Evolutionary conservation across 2,888 invertebrate genomes (phyloP), one percentile per base, ranked within the genome.

Genomic region (Drosophila conformis): DNA sequence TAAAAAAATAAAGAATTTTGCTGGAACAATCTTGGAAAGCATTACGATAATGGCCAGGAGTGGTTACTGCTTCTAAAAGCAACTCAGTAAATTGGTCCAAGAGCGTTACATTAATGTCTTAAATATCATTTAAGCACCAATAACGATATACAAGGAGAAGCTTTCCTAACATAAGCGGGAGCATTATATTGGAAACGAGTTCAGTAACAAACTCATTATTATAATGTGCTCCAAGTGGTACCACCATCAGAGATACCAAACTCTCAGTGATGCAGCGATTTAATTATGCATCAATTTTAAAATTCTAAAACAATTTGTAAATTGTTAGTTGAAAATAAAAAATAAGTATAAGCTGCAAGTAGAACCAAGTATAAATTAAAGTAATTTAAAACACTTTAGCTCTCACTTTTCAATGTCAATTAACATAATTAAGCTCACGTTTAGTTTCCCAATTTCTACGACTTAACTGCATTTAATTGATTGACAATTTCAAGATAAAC

Each of bases 401-500:
- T 25, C 10, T n/a, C n/a, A 27, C 21, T 11, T 29, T 36, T 10
- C n/a, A 10, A 4, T 15, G 4, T 25, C 35, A 21, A 36, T 49
- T 6, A 51, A 15, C 29, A 36, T 29, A 29, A 4, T 49, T 5
- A 11, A 18, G 2, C 40, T 40, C 51, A 53, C 42, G 36, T 49
- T 64, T 36, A 18, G n/a, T 40, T 46, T 25, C n/a, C 25, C 40
- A 38, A 65, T 51, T 58, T 65, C 11, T 48, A 13, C 29, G 15
- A 38, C n/a, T 51, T 35, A 61, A 38, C 49, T 56, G 59, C 42
- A 68, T 79, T 36, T 35, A 29, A 27, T 49, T 79, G 80, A 87
- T 82, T 87, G 83, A 78, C 79, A 76, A 38, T 68, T 31, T 36
- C 7, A 27, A 56, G 77, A 82, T 85, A 85, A 79, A 27, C 53